Percentiles rank a stretch among this genome's conserved stretches.
Evolutionary conservation across 2,113 vertebrate species (phyloP).

Genomic region (Eulacestoma nigropectus): DNA sequence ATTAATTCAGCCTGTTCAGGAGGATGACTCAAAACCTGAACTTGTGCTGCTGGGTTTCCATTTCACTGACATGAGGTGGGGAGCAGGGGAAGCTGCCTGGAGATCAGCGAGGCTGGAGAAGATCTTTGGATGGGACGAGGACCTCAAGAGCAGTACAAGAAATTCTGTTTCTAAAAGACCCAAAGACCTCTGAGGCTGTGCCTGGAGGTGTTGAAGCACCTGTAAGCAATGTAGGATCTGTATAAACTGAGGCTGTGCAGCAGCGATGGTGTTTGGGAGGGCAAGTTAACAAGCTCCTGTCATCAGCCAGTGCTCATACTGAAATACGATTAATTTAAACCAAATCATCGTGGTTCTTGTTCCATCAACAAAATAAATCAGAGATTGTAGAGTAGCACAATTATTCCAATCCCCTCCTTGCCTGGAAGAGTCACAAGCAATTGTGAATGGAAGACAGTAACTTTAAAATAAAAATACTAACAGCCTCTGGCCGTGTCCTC

Average conservation of each 20-base stretch:
- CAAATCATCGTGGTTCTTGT: not conserved
- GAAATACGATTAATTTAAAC: constrained; percentile 1
- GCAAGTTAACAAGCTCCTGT: not conserved
- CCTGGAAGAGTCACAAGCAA: not conserved
- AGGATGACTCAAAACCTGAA: not conserved
- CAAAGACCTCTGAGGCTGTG: not conserved
- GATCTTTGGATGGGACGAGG: not conserved
- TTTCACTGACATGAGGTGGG: not conserved
- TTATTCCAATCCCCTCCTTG: not conserved
- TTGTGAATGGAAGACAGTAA: constrained; percentile 22
- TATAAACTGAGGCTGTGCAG: not conserved
- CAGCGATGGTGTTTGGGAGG: not conserved
- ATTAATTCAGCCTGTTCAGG: not conserved
- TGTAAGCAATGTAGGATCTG: not conserved
- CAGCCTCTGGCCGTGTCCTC: not conserved
- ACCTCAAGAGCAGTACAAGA: not conserved
- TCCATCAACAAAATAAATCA: not conserved
- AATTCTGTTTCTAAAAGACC: not conserved
- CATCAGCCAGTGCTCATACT: not conserved
- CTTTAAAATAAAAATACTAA: not conserved
- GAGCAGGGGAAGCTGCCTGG: not conserved
- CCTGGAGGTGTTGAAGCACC: not conserved
- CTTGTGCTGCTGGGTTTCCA: not conserved
- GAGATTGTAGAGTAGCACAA: not conserved
- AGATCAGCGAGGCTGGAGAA: not conserved